These are phyloP conservation scores for Sus scrofa DNA, from an alignment of 2,113 vertebrate genomes.

Conservation along the genomic window DNA sequence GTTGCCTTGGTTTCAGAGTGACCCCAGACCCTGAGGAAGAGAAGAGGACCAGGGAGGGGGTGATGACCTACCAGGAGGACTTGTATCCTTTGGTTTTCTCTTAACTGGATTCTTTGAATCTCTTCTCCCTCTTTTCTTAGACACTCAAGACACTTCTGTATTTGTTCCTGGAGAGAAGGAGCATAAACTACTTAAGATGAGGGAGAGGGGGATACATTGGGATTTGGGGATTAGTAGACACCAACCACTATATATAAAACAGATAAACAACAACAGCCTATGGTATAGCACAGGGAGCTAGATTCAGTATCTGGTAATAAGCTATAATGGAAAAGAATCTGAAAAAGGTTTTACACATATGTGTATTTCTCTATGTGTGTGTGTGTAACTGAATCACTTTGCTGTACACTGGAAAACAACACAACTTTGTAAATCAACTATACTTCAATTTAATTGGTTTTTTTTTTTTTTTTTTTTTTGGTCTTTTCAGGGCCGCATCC, in stretches of 20 bases:
- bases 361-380: no score
- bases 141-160: constrained; percentile 76
- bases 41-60: no score
- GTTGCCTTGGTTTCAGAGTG: background rate
- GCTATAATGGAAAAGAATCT: background rate
- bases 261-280: background rate
- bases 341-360: background rate
- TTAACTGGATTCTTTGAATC: constrained; percentile 72
- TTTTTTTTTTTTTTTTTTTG: no score
- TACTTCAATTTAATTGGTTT: background rate
- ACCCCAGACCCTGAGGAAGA: background rate
- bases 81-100: constrained; percentile 77
- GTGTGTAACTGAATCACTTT: background rate
- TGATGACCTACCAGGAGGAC: constrained; percentile 71
- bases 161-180: constrained; percentile 77
- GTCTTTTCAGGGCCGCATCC: no score
- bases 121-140: constrained; percentile 76
- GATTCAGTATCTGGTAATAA: background rate
- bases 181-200: background rate
- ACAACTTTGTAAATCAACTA: background rate
- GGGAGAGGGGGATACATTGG: background rate
- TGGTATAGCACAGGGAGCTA: background rate
- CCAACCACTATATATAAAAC: background rate
- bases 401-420: background rate
- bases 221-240: background rate